Evolutionary conservation across 2,113 vertebrate genomes (phyloP), one percentile per base, ranked within the genome.

Genomic region (Macaca mulatta): DNA sequence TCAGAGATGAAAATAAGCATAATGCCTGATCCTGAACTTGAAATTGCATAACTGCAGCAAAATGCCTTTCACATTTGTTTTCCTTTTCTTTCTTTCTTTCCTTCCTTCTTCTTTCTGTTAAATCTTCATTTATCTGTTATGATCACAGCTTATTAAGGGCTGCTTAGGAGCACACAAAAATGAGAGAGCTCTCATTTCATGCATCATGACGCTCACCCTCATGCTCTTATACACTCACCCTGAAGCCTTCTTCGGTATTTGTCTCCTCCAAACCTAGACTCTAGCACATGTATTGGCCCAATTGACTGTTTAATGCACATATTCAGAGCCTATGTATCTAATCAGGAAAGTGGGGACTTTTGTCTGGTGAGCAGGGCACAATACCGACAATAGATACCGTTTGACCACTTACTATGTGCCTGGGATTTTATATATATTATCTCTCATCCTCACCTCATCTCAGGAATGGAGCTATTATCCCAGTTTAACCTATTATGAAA

Each of bases 1-100:
- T 97, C 94, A 52, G 94, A 85, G 82, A 64, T 43, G 81, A 96
- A 95, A 96, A 96, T 91, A 96, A 94, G 96, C 52, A 32, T 80
- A 57, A 95, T 93, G 96, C 30, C 78, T 89, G 96, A 83, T 81
- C 57, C 82, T 48, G 43, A 97, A 93, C 96, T 97, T 89, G 90
- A 97, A 97, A 96, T 81, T 87, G 90, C 52, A 3, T 89, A 95
- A 95, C 48, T 64, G 93, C 50, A 90, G 69, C 96, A 70, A 93
- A 97, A 91, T 89, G 93, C 55, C 92, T 94, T 85, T 89, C 2
- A 13, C 45, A 38, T 96, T 96, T 97, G 72, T 94, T 96, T 93
- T 90, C 74, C 79, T 77, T 97, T 59, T 55, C 45, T n/a, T 50
- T 55, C 45, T n/a, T 50, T 74, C 23, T 13, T 77, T 80, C 22